Conservation (phyloP, 1,140 invertebrate genomes). For the Stratiolaelaps scimitus region DNA sequence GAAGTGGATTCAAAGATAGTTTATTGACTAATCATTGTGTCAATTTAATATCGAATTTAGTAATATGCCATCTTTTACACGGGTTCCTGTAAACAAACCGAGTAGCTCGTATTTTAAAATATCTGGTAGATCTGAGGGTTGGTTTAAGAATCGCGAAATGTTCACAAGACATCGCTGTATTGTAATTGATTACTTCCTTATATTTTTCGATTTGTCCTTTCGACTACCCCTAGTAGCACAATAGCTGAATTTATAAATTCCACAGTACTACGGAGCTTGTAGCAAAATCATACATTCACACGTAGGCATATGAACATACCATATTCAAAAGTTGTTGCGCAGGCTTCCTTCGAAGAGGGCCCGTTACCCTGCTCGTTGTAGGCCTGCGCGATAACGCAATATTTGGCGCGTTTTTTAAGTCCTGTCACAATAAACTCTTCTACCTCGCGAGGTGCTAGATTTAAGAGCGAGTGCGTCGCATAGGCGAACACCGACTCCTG, state of each 20-base stretch:
- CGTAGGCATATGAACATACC: slow-evolving; percentile 51
- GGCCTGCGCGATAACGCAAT: slow-evolving; percentile 41
- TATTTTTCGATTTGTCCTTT: background rate
- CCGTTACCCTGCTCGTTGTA: slow-evolving; percentile 48
- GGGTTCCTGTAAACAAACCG: too few relatives aligned
- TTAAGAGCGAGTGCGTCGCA: slow-evolving; percentile 17
- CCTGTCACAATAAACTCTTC: slow-evolving; percentile 11
- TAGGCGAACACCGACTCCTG: slow-evolving; percentile 20
- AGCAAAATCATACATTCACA: too few relatives aligned
- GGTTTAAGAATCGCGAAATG: too few relatives aligned
- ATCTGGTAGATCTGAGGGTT: too few relatives aligned
- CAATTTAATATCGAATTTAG: too few relatives aligned
- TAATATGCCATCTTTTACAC: too few relatives aligned
- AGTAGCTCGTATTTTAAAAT: too few relatives aligned
- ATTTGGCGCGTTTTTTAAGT: slow-evolving; percentile 37
- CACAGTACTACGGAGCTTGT: too few relatives aligned
- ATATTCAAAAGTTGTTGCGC: slow-evolving; percentile 63
- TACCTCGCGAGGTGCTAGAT: slow-evolving; percentile 13
- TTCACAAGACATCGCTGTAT: too few relatives aligned
- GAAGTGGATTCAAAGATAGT: too few relatives aligned
- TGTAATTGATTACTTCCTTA: background rate
- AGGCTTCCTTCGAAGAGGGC: slow-evolving; percentile 57
- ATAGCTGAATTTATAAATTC: too few relatives aligned
- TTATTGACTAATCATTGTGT: too few relatives aligned
- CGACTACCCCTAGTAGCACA: background rate